phyloP scores from a whole-genome alignment of 1,140 invertebrate species.

The Penaeus vannamei region DNA sequence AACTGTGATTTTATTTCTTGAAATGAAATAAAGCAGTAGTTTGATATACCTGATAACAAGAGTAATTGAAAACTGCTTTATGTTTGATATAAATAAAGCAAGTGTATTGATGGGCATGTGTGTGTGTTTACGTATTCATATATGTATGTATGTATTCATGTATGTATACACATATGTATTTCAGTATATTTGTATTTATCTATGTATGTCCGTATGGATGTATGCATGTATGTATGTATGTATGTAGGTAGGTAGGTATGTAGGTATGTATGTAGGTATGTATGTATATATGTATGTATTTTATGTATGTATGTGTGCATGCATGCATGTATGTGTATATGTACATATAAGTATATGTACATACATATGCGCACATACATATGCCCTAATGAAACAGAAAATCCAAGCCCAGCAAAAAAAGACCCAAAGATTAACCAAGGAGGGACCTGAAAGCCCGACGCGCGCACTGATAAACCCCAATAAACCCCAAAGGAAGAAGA shows the following conservation, averaged over 20 bases:
- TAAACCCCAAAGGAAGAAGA: too few relatives aligned
- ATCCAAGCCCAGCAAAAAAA: too few relatives aligned
- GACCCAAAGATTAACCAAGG: too few relatives aligned
- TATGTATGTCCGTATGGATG: slow-evolving; percentile 18
- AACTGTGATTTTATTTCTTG: too few relatives aligned
- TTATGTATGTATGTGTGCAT: not conserved
- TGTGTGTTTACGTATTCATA: slow-evolving; percentile 22
- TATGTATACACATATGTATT: slow-evolving; percentile 29
- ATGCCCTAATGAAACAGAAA: too few relatives aligned
- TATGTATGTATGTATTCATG: not conserved
- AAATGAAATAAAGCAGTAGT: too few relatives aligned
- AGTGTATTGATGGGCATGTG: not conserved
- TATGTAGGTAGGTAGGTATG: slow-evolving; percentile 14
- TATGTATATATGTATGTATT: slow-evolving; percentile 43
- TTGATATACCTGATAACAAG: too few relatives aligned
- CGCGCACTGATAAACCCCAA: too few relatives aligned
- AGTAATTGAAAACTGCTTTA: too few relatives aligned
- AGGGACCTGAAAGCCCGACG: too few relatives aligned
- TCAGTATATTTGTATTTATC: slow-evolving; percentile 18
- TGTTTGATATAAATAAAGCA: too few relatives aligned
- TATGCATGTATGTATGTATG: not conserved
- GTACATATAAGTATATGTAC: slow-evolving; percentile 26
- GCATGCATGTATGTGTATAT: not conserved
- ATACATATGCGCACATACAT: slow-evolving; percentile 2
- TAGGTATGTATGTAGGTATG: slow-evolving; percentile 37